phyloP scores from a whole-genome alignment of 2,888 invertebrate genomes.

The Sceliomorpha sp. region DNA sequence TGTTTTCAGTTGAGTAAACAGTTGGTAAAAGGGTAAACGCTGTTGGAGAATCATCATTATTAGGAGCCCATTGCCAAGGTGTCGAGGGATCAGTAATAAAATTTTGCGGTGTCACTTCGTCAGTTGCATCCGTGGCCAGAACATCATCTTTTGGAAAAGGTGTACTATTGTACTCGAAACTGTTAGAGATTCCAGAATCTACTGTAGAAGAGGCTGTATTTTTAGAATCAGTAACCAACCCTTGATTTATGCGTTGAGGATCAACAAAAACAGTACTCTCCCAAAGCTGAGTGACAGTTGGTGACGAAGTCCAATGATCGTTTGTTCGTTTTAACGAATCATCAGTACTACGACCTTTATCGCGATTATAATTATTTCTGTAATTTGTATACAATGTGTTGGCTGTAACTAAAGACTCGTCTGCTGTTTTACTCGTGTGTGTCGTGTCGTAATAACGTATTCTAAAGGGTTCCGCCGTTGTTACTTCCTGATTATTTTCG shows the following conservation, averaged over 20 bases:
- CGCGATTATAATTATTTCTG: slow-evolving; percentile 59
- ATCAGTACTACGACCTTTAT: slow-evolving; percentile 24
- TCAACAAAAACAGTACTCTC: slow-evolving; percentile 86
- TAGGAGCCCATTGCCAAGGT: slow-evolving; percentile 68
- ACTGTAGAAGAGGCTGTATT: slow-evolving; percentile 67
- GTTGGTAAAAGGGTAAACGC: slow-evolving; percentile 73
- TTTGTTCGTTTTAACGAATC: slow-evolving; percentile 67
- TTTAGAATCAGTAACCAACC: slow-evolving; percentile 79
- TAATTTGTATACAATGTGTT: slow-evolving; percentile 67
- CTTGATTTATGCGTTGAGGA: slow-evolving; percentile 87
- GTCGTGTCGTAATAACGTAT: slow-evolving; percentile 70
- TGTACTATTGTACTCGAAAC: slow-evolving; percentile 61
- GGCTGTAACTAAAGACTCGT: slow-evolving; percentile 66
- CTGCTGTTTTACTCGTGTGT: slow-evolving; percentile 34
- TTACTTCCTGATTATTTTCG: slow-evolving; percentile 34
- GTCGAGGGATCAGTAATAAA: slow-evolving; percentile 70
- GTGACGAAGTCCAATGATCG: slow-evolving; percentile 81
- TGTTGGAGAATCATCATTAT: slow-evolving; percentile 72
- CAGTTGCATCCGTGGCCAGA: slow-evolving; percentile 63
- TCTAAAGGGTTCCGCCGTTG: slow-evolving; percentile 67
- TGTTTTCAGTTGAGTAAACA: slow-evolving; percentile 62
- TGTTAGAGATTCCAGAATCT: slow-evolving; percentile 50
- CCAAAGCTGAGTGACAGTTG: slow-evolving; percentile 84
- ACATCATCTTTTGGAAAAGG: slow-evolving; percentile 54
- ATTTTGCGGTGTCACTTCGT: slow-evolving; percentile 67